Conservation (phyloP, 2,113 vertebrate species). For the Hippocampus barbouri region DNA sequence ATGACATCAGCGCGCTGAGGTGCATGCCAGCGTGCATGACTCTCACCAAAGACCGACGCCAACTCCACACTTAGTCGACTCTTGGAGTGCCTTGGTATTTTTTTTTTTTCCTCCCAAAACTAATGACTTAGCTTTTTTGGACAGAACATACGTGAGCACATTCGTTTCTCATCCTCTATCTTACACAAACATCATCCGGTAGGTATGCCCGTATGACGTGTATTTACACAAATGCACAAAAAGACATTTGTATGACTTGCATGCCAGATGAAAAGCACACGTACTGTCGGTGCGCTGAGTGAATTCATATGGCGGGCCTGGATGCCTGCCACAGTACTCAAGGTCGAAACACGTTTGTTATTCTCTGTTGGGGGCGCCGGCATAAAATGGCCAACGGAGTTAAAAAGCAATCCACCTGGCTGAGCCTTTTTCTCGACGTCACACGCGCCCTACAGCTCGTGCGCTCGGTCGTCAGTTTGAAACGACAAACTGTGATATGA, state of each 20-base stretch:
- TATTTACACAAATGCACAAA: constrained; percentile 24
- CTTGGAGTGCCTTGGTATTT: background rate
- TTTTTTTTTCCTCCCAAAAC: background rate
- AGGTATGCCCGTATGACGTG: constrained; percentile 22
- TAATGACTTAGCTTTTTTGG: background rate
- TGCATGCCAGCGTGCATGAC: background rate
- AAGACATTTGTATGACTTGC: constrained; percentile 4
- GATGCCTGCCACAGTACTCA: constrained; percentile 47
- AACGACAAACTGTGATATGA: background rate
- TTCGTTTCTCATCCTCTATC: too few relatives aligned
- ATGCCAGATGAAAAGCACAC: constrained; percentile 24
- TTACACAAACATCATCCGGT: constrained; percentile 14
- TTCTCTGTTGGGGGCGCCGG: constrained; percentile 42
- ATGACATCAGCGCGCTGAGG: background rate
- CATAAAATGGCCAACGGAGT: constrained; percentile 46
- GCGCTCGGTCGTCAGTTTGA: background rate
- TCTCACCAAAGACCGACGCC: background rate
- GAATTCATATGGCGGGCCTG: constrained; percentile 62
- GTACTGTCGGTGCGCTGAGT: constrained; percentile 22
- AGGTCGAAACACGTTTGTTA: constrained; percentile 58
- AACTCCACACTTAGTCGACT: too few relatives aligned
- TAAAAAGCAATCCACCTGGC: constrained; percentile 16
- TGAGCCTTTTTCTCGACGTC: background rate
- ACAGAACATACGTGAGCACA: background rate
- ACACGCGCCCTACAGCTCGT: background rate